Conservation (phyloP, 2,113 vertebrate genomes). For the Mionectes macconnelli region DNA sequence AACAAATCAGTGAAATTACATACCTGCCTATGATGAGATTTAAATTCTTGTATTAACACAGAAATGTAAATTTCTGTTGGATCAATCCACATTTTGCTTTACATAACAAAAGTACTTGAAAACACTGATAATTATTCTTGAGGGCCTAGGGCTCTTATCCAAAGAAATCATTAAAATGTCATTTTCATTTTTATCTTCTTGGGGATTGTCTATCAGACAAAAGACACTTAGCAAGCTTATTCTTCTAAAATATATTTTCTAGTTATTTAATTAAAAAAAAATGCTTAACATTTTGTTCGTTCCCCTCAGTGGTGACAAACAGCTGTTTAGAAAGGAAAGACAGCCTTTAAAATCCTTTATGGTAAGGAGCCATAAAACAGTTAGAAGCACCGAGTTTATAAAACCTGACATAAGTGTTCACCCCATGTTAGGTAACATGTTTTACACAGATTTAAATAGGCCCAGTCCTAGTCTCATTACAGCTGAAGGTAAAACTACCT, state of each 20-base stretch:
- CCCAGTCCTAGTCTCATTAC: neutral
- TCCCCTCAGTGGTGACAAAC: neutral
- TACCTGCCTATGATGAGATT: neutral
- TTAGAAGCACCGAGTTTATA: neutral
- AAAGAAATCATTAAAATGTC: neutral
- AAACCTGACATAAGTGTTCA: neutral
- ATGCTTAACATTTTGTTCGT: neutral
- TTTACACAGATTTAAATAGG: neutral
- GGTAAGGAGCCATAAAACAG: neutral
- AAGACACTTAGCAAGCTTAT: neutral
- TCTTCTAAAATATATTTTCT: neutral
- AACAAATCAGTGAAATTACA: neutral
- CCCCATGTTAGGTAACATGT: neutral
- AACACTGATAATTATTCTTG: neutral
- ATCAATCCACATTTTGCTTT: neutral
- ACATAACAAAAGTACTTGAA: neutral
- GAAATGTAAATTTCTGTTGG: neutral
- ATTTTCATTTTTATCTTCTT: constrained; percentile 15
- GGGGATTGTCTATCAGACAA: neutral
- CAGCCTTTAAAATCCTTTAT: neutral
- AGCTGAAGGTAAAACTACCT: neutral
- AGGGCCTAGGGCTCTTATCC: neutral
- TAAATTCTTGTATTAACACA: neutral
- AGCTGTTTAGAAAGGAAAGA: neutral
- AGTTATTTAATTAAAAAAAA: neutral